phyloP scores from a whole-genome alignment of 2,797 vertebrate species.

The Halcyon chelicuti region DNA sequence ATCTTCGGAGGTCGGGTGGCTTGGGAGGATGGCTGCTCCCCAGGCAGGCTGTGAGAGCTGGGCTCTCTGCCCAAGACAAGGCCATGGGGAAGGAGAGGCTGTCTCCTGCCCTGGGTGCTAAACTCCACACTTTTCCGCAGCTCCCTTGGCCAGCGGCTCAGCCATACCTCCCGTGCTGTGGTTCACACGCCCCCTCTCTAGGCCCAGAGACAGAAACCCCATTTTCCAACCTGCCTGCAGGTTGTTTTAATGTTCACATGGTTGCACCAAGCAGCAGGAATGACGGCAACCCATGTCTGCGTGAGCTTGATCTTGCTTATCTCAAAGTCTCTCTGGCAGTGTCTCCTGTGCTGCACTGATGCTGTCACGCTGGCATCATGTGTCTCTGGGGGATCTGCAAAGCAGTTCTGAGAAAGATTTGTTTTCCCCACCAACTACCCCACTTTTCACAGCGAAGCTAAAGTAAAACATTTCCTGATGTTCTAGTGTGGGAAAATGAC shows the following conservation, averaged over 20 bases:
- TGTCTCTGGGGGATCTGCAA: not conserved
- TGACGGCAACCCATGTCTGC: rapidly evolving
- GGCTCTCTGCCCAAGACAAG: not conserved
- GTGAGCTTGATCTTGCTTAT: not conserved
- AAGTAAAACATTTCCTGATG: not conserved
- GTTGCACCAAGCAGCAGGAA: not conserved
- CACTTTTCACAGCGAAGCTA: not conserved
- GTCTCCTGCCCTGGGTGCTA: not conserved
- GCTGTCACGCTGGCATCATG: not conserved
- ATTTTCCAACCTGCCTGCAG: not conserved
- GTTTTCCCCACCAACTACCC: not conserved
- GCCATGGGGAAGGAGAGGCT: not conserved
- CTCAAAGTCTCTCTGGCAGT: not conserved
- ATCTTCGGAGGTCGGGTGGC: conserved; percentile 51
- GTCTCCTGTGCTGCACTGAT: not conserved
- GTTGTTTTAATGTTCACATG: rapidly evolving
- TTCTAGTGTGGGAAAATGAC: not conserved
- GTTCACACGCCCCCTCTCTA: not conserved
- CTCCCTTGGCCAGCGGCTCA: rapidly evolving
- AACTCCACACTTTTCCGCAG: not conserved
- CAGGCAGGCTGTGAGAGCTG: conserved; percentile 41
- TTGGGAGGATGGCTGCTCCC: conserved; percentile 56
- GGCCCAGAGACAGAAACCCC: not conserved
- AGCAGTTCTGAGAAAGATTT: not conserved
- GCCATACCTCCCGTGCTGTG: rapidly evolving